Evolutionary conservation across 2,113 vertebrate species (phyloP).

Genomic region (Neopipo cinnamomea): DNA sequence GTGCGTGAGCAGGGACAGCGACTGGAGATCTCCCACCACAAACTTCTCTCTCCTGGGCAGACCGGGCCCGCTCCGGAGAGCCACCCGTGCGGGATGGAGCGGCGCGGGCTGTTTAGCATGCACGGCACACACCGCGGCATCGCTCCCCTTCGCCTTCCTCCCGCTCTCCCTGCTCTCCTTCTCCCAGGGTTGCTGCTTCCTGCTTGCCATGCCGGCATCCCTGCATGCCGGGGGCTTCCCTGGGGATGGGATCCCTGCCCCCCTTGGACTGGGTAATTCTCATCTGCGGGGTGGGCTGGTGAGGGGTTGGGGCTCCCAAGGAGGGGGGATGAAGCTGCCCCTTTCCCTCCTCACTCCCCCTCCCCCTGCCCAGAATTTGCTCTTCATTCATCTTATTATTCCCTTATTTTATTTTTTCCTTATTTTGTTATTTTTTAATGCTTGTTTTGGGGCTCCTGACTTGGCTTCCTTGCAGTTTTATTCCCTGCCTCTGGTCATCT

Average conservation of each 20-base stretch:
- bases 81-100: neutral
- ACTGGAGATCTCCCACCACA: neutral
- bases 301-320: neutral
- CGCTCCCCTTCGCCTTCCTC: constrained; percentile 48
- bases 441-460: neutral
- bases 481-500: neutral
- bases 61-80: neutral
- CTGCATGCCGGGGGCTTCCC: neutral
- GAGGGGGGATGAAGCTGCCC: neutral
- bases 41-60: constrained; percentile 62
- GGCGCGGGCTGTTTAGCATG: constrained; percentile 70
- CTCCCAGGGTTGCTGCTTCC: neutral
- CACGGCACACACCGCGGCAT: constrained; percentile 55
- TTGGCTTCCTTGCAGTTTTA: neutral
- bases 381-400: neutral
- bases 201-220: neutral
- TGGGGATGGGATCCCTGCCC: neutral
- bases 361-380: neutral
- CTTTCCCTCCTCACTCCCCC: neutral
- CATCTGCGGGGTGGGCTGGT: neutral
- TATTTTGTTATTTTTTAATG: neutral
- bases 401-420: neutral
- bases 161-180: constrained; percentile 44
- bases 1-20: neutral
- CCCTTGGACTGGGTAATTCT: no score